Conservation (phyloP, 1,140 invertebrate species). For the Drosophila leontia region DNA sequence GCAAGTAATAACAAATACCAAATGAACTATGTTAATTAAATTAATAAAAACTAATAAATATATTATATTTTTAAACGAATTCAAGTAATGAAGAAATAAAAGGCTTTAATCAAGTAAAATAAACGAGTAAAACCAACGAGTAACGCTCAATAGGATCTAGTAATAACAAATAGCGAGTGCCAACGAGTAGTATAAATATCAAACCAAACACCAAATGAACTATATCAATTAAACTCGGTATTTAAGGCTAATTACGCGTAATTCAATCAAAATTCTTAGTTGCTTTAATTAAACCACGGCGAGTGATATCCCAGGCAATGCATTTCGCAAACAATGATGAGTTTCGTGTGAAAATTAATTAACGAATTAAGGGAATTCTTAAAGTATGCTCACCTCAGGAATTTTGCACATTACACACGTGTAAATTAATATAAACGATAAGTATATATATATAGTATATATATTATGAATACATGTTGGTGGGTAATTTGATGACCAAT, state of each 20-base stretch:
- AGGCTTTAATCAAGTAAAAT: too few species aligned
- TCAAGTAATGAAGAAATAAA: too few species aligned
- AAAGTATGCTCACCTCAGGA: background rate
- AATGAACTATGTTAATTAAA: too few species aligned
- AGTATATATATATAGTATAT: background rate
- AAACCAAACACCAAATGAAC: background rate
- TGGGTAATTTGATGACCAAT: conserved; percentile 10
- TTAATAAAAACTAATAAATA: too few species aligned
- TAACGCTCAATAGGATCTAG: too few species aligned
- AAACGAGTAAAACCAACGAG: too few species aligned
- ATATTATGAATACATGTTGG: background rate
- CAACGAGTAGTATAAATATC: background rate
- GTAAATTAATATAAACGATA: background rate
- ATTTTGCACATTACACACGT: background rate
- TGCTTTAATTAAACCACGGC: background rate
- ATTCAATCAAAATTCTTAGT: conserved; percentile 5
- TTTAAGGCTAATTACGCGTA: background rate
- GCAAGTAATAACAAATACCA: too few species aligned
- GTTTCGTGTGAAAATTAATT: conserved; percentile 8
- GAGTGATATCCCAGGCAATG: background rate
- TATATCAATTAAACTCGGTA: too few species aligned
- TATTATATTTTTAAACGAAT: too few species aligned
- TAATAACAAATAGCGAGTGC: too few species aligned
- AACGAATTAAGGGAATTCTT: conserved; percentile 7
- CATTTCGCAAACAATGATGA: background rate